Base-by-base conservation (phyloP, 2,113 vertebrate species). In the Saguinus imperator region DNA sequence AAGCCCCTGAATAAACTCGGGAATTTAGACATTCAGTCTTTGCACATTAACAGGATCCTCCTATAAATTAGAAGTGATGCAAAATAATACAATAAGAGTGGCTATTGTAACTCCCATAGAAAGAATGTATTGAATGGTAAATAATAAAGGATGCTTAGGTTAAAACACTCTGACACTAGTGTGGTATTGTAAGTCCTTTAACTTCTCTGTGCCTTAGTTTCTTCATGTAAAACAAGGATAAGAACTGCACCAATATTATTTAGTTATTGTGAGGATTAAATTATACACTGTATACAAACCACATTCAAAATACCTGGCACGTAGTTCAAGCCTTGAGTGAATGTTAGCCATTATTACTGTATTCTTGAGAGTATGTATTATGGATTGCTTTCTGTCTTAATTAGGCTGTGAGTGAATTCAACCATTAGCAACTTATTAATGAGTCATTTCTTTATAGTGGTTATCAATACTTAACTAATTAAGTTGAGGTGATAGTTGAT, bases 41-140 rank as follows among this genome's bases (percentile, higher is more conserved):
- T 77, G 57, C 88, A 64, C 35, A 55, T 93, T 68, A 93, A 25
- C n/a, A 89, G 57, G 88, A 48, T 87, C 48, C 6, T 92, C 35
- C 80, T 93, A 27, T 32, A 87, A 89, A 37, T 97, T 76, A 96
- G 32, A 92, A 94, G 37, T 73, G 66, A 89, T 64, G 29, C 12
- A 83, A 86, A 96, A 32, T 48, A 66, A 52, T 37, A 52, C 7
- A 81, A 23, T 70, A 72, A 82, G 3, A 64, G 21, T 76, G 35
- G 3, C 61, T 50, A 40, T 50, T 4, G 8, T 58, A 89, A n/a
- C 17, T 95, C 21, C 58, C 45, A 48, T 50, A 21, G 37, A 76
- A 29, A 72, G 25, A 76, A 14, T 93, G 25, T 57, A 66, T 35
- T 72, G 6, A 80, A 8, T 25, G 32, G 16, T 80, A 86, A 79